Conservation (phyloP, 2,888 invertebrate species). For the Drosophila limbata region DNA sequence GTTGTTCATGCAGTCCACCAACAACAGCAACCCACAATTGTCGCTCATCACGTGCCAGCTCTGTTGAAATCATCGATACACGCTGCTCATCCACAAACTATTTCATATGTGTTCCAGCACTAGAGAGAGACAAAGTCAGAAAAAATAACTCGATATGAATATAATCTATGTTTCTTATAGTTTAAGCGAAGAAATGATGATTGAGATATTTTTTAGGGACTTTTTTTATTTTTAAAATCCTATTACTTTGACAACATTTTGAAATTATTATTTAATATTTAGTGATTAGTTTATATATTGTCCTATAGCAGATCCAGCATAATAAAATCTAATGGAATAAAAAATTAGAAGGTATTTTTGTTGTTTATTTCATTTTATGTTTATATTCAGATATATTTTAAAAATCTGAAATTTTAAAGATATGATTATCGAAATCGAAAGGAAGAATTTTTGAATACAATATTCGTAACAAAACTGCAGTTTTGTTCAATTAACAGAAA, state of each 20-base stretch:
- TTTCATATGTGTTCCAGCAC: constrained; percentile 76
- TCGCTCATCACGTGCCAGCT: constrained; percentile 70
- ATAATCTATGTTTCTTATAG: neutral
- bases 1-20: constrained; percentile 53
- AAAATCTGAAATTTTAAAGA: too few relatives aligned
- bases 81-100: constrained; percentile 68
- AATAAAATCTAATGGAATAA: neutral
- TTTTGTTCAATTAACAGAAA: constrained; percentile 18
- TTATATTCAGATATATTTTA: too few relatives aligned
- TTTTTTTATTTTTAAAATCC: neutral
- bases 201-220: neutral
- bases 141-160: neutral
- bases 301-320: neutral
- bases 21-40: constrained; percentile 28
- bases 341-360: neutral
- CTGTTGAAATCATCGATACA: constrained; percentile 67
- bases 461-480: constrained; percentile 12
- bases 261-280: neutral
- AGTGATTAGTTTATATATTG: neutral
- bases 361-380: too few relatives aligned
- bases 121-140: constrained; percentile 35
- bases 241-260: neutral
- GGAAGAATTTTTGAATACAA: neutral
- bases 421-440: too few relatives aligned
- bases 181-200: neutral